Evolutionary conservation across 2,113 vertebrate genomes (phyloP), one percentile per base, ranked within the genome.

Genomic region (Onychostruthus taczanowskii): DNA sequence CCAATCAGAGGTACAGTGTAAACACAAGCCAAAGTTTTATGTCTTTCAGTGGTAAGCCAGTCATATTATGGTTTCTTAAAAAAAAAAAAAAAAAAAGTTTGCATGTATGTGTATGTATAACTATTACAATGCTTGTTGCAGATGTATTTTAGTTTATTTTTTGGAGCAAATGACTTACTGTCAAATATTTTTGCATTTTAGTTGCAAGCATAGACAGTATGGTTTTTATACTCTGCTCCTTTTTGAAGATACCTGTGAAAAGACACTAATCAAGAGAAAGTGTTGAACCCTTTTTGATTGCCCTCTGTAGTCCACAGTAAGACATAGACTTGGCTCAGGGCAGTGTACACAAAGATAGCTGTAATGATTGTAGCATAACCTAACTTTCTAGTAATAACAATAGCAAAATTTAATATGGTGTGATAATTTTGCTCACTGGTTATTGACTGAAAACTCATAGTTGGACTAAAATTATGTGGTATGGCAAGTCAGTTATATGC

Each of bases 1-100:
- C 94, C 79, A 84, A 90, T 98, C 97, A 96, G 96, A 97, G 92
- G 64, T 82, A 49, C 69, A 96, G 90, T 95, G 89, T 94, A 97
- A 94, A 92, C 49, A 94, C 82, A 94, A 83, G 94, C 80, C 68
- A 83, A 95, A 96, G 79, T 96, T 96, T 96, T 95, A 96, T 89
- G 84, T 96, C 80, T 73, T 87, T 17, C 58, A 87, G 59, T 80
- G 80, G 67, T 70, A 77, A 96, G 80, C 75, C 78, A 96, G 82
- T 95, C 49, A 30, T 46, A 49, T 76, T 86, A 66, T 47, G 18
- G 3, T 26, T 31, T 31, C 30, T 28, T 26, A 11, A 41, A 41
- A 12, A 33, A 22, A 47, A 47, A 47, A 47, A 37, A 37, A 37
- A 37, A 47, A 47, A 21, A 14, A 37, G 9, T 19, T 26, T 63